A percentile compares a stretch with the other conserved stretches of the same genome.
phyloP scores from a whole-genome alignment of 2,888 invertebrate species.

The Odontothrips loti region DNA sequence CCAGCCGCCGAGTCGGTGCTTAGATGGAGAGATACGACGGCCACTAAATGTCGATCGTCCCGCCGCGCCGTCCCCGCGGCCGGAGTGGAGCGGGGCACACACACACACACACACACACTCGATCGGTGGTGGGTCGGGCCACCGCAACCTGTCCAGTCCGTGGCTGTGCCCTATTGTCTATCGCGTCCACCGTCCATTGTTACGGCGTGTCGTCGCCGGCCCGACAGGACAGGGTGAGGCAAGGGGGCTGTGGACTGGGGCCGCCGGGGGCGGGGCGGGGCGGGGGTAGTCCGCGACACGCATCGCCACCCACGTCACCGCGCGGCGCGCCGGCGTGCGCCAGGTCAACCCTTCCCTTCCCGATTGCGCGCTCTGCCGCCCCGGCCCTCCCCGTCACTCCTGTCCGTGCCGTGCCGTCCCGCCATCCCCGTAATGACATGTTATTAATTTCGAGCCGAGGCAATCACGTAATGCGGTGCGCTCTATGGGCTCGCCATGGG shows the following conservation, averaged over 20 bases:
- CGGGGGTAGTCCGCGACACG: neutral
- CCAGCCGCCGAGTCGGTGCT: neutral
- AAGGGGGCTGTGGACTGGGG: too few relatives aligned
- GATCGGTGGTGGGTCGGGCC: neutral
- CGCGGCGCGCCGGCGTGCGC: neutral
- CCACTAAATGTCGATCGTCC: neutral
- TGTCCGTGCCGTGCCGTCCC: neutral
- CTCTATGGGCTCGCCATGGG: neutral
- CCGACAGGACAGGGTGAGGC: too few relatives aligned
- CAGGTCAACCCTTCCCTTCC: conserved; percentile 14
- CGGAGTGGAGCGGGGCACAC: neutral
- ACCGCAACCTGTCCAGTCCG: too few relatives aligned
- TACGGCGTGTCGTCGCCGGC: neutral
- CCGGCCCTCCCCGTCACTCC: neutral
- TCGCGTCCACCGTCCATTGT: neutral
- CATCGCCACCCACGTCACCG: conserved; percentile 9
- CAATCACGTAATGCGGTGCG: conserved; percentile 6
- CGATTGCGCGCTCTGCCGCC: neutral
- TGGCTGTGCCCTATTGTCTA: neutral
- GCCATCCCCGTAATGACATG: conserved; percentile 17
- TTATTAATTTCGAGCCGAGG: conserved; percentile 25
- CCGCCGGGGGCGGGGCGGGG: neutral
- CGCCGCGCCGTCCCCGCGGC: neutral
- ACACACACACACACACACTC: neutral
- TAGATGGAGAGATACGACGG: conserved; percentile 31